Conservation (phyloP, 2,888 invertebrate species). For the Leptinotarsa juncta region DNA sequence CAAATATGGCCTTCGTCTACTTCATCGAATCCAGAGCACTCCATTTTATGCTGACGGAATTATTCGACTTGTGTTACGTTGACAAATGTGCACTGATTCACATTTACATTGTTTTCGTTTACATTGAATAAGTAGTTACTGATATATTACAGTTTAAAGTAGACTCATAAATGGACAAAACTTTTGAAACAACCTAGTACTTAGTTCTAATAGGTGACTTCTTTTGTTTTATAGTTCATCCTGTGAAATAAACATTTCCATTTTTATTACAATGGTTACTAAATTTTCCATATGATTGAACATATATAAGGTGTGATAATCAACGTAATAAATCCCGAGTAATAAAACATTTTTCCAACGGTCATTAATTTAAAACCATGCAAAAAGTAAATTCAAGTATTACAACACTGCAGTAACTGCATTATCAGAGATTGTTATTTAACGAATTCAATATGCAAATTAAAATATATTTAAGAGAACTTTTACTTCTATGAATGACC, state of each 20-base stretch:
- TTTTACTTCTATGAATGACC: slow-evolving; percentile 51
- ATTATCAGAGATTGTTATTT: slow-evolving; percentile 40
- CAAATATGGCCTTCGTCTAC: no score
- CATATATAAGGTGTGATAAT: slow-evolving; percentile 7
- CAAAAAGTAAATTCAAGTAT: slow-evolving; percentile 49
- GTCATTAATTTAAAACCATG: slow-evolving; percentile 19
- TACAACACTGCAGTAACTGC: slow-evolving; percentile 43
- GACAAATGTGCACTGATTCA: no score
- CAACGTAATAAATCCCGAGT: background rate
- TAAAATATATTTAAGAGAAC: slow-evolving; percentile 47
- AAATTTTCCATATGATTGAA: slow-evolving; percentile 3
- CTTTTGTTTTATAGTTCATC: background rate
- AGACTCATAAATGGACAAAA: no score
- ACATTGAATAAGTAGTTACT: no score
- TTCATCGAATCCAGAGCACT: no score
- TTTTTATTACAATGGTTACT: background rate
- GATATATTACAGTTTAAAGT: no score
- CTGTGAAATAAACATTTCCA: background rate
- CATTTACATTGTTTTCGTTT: no score
- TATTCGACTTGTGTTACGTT: no score
- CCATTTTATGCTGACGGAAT: no score
- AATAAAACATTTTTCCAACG: slow-evolving; percentile 9
- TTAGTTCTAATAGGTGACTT: no score
- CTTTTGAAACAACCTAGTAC: no score
- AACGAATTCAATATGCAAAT: slow-evolving; percentile 45